Conservation (phyloP, 2,797 vertebrate species). For the Chaenodraco wilsoni region DNA sequence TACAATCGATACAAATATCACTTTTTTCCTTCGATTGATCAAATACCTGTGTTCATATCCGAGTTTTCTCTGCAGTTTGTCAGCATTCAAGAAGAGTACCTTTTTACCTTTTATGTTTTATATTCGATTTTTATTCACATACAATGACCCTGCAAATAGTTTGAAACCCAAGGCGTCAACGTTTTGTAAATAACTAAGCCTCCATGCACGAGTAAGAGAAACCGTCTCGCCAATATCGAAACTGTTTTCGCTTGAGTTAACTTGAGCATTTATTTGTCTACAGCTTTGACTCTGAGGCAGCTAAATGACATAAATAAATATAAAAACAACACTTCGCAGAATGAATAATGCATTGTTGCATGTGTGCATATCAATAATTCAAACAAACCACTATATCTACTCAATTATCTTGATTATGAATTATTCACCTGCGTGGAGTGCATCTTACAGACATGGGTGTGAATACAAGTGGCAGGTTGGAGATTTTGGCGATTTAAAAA, state of each 20-base stretch:
- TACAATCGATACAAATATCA: too few relatives aligned
- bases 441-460: constrained; percentile 67
- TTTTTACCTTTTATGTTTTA: background rate
- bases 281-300: constrained; percentile 57
- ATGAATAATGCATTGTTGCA: constrained; percentile 94
- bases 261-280: constrained; percentile 38
- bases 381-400: constrained; percentile 91
- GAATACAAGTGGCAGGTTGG: constrained; percentile 64
- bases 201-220: background rate
- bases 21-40: background rate
- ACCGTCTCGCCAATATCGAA: background rate
- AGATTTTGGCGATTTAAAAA: constrained; percentile 53
- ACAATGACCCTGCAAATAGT: constrained; percentile 3
- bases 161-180: background rate
- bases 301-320: constrained; percentile 82
- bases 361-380: constrained; percentile 95
- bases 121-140: background rate
- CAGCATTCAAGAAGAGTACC: background rate
- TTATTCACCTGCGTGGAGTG: constrained; percentile 87
- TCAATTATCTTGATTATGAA: constrained; percentile 94
- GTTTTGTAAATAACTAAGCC: constrained; percentile 15
- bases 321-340: constrained; percentile 84
- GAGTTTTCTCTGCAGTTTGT: background rate
- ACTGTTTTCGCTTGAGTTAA: constrained; percentile 39
- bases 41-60: too few relatives aligned